Evolutionary conservation across 2,888 invertebrate genomes (phyloP).

Genomic region (Acleris cristana): DNA sequence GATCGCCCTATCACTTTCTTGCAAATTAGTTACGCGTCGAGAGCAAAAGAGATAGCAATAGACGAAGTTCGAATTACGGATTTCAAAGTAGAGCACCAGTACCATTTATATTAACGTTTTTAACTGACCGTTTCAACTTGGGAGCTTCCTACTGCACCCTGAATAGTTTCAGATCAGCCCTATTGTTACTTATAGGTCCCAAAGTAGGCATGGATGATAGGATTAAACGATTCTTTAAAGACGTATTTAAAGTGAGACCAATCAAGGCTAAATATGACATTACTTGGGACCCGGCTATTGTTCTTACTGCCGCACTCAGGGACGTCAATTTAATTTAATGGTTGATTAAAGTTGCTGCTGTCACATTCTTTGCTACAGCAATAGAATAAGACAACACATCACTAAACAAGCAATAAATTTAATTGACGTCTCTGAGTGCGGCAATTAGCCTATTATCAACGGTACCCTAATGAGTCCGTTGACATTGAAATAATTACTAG

Average conservation of each 20-base stretch:
- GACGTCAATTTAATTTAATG: too few relatives aligned
- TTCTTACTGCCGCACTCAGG: too few relatives aligned
- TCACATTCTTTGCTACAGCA: too few relatives aligned
- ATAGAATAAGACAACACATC: too few relatives aligned
- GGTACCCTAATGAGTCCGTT: not conserved
- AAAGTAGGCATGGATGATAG: not conserved
- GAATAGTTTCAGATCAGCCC: constrained; percentile 1
- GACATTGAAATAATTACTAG: not conserved
- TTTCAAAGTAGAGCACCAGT: too few relatives aligned
- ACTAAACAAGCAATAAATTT: too few relatives aligned
- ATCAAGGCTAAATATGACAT: not conserved
- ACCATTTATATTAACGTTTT: not conserved
- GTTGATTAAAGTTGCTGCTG: too few relatives aligned
- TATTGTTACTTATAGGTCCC: not conserved
- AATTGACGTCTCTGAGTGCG: too few relatives aligned
- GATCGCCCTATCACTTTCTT: too few relatives aligned
- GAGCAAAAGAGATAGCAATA: too few relatives aligned
- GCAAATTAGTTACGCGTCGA: too few relatives aligned
- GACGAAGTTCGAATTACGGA: too few relatives aligned
- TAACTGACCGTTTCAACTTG: not conserved
- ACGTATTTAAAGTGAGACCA: not conserved
- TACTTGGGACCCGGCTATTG: not conserved
- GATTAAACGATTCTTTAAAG: not conserved
- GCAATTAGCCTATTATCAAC: constrained; percentile 1
- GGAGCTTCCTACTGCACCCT: not conserved